Evolutionary conservation across 2,888 invertebrate species (phyloP), one percentile per base, ranked within the genome.

Genomic region (Tanypteryx hageni): DNA sequence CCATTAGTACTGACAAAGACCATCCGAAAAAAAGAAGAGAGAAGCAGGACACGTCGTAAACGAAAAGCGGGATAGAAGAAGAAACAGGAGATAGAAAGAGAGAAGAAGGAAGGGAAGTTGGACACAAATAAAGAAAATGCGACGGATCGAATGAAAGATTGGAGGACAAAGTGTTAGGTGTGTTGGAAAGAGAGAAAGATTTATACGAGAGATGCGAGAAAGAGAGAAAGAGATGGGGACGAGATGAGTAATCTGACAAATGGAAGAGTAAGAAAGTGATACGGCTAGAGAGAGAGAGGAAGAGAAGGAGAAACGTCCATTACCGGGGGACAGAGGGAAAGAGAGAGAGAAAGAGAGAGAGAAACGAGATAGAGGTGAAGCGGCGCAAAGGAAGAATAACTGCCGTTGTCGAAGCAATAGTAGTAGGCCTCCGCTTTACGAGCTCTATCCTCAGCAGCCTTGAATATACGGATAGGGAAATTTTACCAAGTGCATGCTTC

Each of bases 191-290:
- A 61, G 31, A 31, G 61, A 31, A 56, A 83, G 61, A 64, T n/a
- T 59, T 27, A 31, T 59, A 64, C 18, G 16, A 61, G 86, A 59
- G 31, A 31, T 27, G 31, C 7, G 58, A 44, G 57, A 18, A 61
- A 61, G 31, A 61, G 61, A 61, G 86, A 59, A 31, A 61, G 82
- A 82, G 44, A 83, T 44, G 44, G 5, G 44, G 44, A 44, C 44
- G 44, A 44, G 76, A 76, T 76, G 76, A 76, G 76, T 76, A 76
- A 76, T 76, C 76, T 76, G 76, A 22, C 76, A 76, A 76, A 76
- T 76, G 76, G 76, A 76, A 76, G 27, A 76, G 22, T 22, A 76
- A 76, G 76, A 27, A 76, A 76, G 76, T 76, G 76, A 76, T 76
- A 76, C 76, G 44, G 44, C 44, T 44, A 44, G 44, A 44, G 44